phyloP scores from a whole-genome alignment of 2,797 vertebrate species.

The Simalia tracyae region DNA sequence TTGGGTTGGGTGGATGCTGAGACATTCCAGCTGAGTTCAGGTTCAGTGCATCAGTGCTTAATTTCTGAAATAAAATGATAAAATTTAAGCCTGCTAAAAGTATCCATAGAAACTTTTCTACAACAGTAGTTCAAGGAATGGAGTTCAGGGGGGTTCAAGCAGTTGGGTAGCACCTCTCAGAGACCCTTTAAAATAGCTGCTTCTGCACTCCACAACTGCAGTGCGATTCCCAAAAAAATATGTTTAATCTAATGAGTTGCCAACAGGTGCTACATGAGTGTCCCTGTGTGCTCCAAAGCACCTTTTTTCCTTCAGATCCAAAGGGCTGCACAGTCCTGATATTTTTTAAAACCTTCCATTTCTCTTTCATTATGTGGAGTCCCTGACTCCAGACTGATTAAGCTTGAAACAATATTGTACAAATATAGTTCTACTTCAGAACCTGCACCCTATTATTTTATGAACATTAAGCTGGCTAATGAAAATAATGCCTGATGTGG shows the following conservation, averaged over 20 bases:
- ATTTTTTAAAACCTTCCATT: neutral
- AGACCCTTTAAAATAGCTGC: neutral
- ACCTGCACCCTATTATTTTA: neutral
- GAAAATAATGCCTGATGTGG: neutral
- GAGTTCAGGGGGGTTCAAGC: neutral
- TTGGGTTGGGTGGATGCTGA: neutral
- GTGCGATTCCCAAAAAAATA: neutral
- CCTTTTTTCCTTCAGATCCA: neutral
- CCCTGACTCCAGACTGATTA: neutral
- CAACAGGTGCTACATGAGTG: neutral
- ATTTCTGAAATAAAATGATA: neutral
- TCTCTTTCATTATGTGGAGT: neutral
- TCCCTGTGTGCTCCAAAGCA: too few species aligned
- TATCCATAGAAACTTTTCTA: neutral
- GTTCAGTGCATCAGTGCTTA: neutral
- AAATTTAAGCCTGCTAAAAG: neutral
- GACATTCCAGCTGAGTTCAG: neutral
- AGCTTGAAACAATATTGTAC: neutral
- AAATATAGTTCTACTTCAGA: neutral
- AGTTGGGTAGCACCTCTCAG: neutral
- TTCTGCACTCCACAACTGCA: neutral
- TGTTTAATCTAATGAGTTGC: neutral
- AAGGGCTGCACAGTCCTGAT: neutral
- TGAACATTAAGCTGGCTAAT: neutral
- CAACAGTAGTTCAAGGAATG: neutral